Percentiles rank a stretch among this genome's conserved stretches.
Evolutionary conservation across 1,140 invertebrate species (phyloP).

Genomic region (Acromyrmex charruanus): DNA sequence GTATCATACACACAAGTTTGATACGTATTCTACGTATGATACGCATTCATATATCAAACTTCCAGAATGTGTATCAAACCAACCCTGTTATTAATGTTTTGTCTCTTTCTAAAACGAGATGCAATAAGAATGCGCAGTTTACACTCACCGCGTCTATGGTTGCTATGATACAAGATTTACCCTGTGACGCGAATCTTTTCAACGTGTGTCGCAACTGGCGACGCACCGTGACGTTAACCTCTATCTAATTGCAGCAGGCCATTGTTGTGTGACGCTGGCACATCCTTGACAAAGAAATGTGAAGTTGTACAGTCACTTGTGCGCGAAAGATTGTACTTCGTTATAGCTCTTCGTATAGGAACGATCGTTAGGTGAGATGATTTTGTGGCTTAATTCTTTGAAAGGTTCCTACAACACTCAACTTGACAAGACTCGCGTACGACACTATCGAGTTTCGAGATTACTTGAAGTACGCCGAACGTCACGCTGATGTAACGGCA

Average conservation of each 20-base stretch:
- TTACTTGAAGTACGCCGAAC: too few relatives aligned
- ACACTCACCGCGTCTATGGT: neutral
- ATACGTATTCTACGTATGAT: too few relatives aligned
- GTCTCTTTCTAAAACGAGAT: neutral
- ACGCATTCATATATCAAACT: too few relatives aligned
- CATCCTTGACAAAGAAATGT: neutral
- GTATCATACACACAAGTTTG: too few relatives aligned
- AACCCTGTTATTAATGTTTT: too few relatives aligned
- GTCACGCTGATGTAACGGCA: neutral
- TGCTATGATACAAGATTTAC: too few relatives aligned
- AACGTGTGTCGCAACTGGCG: too few relatives aligned
- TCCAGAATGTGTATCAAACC: too few relatives aligned
- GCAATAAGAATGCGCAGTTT: neutral
- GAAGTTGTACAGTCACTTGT: neutral
- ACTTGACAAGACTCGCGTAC: neutral
- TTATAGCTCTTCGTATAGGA: neutral
- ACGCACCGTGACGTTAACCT: neutral
- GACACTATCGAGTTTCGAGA: neutral
- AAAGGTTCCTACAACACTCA: neutral
- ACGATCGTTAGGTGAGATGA: neutral
- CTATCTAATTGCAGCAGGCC: neutral
- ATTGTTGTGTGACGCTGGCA: neutral
- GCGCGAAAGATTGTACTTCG: neutral
- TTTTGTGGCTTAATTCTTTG: too few relatives aligned
- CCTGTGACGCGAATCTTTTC: too few relatives aligned